phyloP scores from a whole-genome alignment of 2,113 vertebrate species.

The Aptenodytes patagonicus region DNA sequence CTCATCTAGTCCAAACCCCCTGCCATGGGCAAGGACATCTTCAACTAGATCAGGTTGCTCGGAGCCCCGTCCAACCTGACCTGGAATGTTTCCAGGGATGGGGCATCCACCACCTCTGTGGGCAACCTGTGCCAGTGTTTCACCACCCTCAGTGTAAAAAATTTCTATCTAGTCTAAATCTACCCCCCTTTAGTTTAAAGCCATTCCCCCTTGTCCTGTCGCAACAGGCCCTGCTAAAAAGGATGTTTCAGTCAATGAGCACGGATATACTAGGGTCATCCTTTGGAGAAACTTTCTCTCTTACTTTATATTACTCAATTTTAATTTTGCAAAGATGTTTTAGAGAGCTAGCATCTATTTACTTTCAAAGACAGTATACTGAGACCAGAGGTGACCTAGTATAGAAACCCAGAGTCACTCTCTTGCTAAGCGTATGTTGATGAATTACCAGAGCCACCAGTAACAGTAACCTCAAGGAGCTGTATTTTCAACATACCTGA shows the following conservation, averaged over 20 bases:
- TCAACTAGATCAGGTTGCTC: no score
- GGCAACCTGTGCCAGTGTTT: no score
- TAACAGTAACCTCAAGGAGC: background rate
- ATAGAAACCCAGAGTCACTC: background rate
- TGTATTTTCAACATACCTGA: background rate
- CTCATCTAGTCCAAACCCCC: no score
- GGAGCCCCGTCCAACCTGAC: no score
- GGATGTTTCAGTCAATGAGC: background rate
- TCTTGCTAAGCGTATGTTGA: background rate
- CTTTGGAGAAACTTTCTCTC: background rate
- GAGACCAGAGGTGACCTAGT: background rate
- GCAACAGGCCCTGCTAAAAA: no score
- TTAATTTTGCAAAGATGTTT: background rate
- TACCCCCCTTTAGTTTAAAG: no score
- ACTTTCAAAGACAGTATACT: background rate
- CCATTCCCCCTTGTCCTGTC: no score
- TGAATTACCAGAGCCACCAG: background rate
- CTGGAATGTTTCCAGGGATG: no score
- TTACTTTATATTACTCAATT: background rate
- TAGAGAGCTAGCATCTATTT: background rate
- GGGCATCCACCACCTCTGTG: no score
- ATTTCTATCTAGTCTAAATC: no score
- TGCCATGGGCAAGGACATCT: no score
- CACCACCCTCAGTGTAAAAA: no score
- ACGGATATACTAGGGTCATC: background rate